Evolutionary conservation across 2,113 vertebrate genomes (phyloP), one percentile per base, ranked within the genome.

Genomic region (Colius striatus): DNA sequence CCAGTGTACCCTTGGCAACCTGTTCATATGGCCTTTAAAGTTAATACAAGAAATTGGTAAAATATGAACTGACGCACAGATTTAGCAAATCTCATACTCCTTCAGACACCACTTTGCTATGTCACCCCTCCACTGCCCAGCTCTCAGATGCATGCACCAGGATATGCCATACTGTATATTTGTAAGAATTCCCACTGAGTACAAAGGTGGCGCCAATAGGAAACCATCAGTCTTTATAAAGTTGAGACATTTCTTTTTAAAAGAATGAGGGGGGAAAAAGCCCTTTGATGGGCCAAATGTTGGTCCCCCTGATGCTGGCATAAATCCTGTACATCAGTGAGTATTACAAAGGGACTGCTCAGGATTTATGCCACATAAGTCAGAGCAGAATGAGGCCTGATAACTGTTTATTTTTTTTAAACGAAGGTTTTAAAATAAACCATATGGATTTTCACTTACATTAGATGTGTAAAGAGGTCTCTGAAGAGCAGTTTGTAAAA

Each of bases 1-100:
- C 97, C 97, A 96, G 92, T 21, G 10, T 73, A 93, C 91, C 91
- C 91, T 94, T 97, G 96, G 92, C 94, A 97, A 91, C 74, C 13
- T 34, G 70, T 87, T 96, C 81, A 62, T 73, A 80, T 41, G 83
- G 92, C 91, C 94, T 96, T 96, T 97, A 91, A 95, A 95, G 90
- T 95, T 77, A 94, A 75, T 83, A 67, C 51, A 88, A 95, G 81
- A 60, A 67, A 74, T 70, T 94, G 88, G 91, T 96, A 96, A 97
- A 96, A 95, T 95, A 94, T 53, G 90, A 95, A 82, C 87, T 74
- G 93, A 87, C 70, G 50, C 8, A 55, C 3, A 11, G 84, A 86
- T 90, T 85, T 92, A 94, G 85, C 77, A 70, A 83, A 90, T 76
- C 71, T 76, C 13, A 1, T 60, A 9, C 71, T 73, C 66, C 80